Percentiles rank a stretch among this genome's conserved stretches.
phyloP scores from a whole-genome alignment of 1,140 invertebrate genomes.

The Asbolus verrucosus region DNA sequence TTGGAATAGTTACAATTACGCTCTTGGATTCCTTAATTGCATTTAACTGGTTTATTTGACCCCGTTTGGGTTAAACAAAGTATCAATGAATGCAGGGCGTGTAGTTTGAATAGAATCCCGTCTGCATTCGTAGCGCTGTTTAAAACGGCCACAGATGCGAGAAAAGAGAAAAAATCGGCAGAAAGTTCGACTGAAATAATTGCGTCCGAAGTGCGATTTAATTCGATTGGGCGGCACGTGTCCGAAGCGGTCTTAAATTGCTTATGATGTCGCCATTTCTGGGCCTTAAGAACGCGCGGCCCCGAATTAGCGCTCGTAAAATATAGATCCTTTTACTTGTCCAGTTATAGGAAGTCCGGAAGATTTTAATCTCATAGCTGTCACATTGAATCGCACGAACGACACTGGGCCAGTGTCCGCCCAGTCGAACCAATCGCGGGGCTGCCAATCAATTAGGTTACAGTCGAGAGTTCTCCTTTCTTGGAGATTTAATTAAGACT shows the following conservation, averaged over 20 bases:
- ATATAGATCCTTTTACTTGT: slow-evolving; percentile 30
- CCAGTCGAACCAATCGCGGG: slow-evolving; percentile 23
- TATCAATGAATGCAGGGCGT: slow-evolving; percentile 9
- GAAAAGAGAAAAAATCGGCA: too few relatives aligned
- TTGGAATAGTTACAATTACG: slow-evolving; percentile 25
- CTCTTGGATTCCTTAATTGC: slow-evolving; percentile 30
- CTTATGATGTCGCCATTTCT: slow-evolving; percentile 28
- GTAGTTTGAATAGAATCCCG: background rate
- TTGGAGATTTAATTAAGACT: slow-evolving; percentile 50
- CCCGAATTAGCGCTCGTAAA: slow-evolving; percentile 16
- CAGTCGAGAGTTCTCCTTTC: slow-evolving; percentile 41
- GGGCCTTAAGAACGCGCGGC: slow-evolving; percentile 2
- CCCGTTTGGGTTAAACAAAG: background rate
- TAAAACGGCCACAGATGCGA: background rate
- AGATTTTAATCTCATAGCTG: slow-evolving; percentile 41
- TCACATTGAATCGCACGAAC: slow-evolving; percentile 33
- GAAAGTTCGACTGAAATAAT: too few relatives aligned
- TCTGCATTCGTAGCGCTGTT: slow-evolving; percentile 6
- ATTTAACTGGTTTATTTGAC: slow-evolving; percentile 15
- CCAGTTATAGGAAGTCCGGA: slow-evolving; percentile 31
- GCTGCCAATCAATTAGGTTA: slow-evolving; percentile 50
- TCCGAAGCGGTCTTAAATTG: slow-evolving; percentile 26
- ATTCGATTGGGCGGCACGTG: slow-evolving; percentile 6
- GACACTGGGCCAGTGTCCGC: slow-evolving; percentile 24
- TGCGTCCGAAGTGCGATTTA: background rate